These are phyloP conservation scores for Pegea sp. DNA, from an alignment of 23 tunicate species.

Conservation along the genomic window DNA sequence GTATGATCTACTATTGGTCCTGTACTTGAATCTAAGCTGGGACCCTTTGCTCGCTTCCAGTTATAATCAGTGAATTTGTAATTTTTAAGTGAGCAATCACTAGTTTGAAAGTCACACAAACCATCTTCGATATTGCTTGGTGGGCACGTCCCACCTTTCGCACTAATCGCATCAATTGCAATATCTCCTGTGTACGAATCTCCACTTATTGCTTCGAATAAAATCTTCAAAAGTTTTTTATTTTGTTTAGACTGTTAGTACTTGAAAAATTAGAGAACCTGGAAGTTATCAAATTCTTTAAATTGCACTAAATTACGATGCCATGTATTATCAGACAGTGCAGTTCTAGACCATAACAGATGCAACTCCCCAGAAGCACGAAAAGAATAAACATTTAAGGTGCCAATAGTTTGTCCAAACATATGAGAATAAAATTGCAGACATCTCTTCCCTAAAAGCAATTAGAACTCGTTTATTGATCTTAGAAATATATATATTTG, in stretches of 20 bases:
- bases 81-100: conserved; percentile 14
- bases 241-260: too few relatives aligned
- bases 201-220: conserved; percentile 33
- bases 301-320: conserved; percentile 3
- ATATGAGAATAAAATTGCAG: conserved; percentile 32
- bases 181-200: conserved; percentile 26
- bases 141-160: conserved; percentile 12
- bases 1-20: conserved; percentile 31
- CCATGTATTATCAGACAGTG: conserved; percentile 20
- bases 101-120: conserved; percentile 1
- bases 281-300: too few relatives aligned
- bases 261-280: too few relatives aligned
- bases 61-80: conserved; percentile 7
- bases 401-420: conserved; percentile 46
- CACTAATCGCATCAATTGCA: conserved; percentile 18
- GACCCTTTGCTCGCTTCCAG: conserved; percentile 19
- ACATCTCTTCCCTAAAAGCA: conserved; percentile 11
- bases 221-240: too few relatives aligned
- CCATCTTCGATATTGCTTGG: conserved; percentile 3
- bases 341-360: conserved; percentile 23
- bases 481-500: neutral
- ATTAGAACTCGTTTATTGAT: neutral
- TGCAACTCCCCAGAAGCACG: too few relatives aligned
- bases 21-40: neutral
- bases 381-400: conserved; percentile 43